A percentile compares a stretch with the other conserved stretches of the same genome.
phyloP scores from a whole-genome alignment of 2,888 invertebrate genomes.

The Torymus auratus region DNA sequence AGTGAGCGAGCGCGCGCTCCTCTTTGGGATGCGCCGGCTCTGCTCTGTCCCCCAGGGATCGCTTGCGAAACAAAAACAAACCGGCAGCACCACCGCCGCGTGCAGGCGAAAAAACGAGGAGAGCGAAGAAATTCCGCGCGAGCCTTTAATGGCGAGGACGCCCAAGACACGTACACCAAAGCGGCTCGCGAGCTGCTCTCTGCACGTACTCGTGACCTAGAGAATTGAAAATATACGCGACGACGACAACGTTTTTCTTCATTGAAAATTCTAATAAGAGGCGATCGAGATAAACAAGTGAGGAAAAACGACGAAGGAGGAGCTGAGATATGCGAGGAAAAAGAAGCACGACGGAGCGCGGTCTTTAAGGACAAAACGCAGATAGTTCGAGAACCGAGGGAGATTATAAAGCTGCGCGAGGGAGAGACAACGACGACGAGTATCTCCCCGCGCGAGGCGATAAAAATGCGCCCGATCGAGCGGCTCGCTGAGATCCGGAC shows the following conservation, averaged over 20 bases:
- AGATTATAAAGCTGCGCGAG: slow-evolving; percentile 44
- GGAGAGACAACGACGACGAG: slow-evolving; percentile 53
- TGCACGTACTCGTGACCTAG: slow-evolving; percentile 2
- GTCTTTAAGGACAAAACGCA: slow-evolving; percentile 50
- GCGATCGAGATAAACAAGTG: neutral
- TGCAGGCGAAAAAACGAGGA: neutral
- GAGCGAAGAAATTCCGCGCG: neutral
- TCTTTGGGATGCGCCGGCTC: neutral
- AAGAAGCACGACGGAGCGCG: slow-evolving; percentile 49
- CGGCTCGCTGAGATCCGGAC: slow-evolving; percentile 6
- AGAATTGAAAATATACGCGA: slow-evolving; percentile 23
- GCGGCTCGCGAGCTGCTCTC: neutral
- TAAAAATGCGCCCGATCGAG: slow-evolving; percentile 39
- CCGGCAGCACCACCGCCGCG: slow-evolving; percentile 10
- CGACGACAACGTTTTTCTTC: neutral
- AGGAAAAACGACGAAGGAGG: slow-evolving; percentile 31
- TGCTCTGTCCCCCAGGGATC: slow-evolving; percentile 5
- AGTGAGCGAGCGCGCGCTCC: slow-evolving; percentile 8
- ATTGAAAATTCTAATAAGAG: slow-evolving; percentile 26
- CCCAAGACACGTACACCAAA: too few relatives aligned
- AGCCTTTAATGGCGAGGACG: neutral
- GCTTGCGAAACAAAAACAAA: slow-evolving; percentile 41
- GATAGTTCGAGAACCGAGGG: slow-evolving; percentile 56
- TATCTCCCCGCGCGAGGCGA: neutral
- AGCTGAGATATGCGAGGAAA: slow-evolving; percentile 58